Percentiles rank a stretch among this genome's conserved stretches.
Conservation (phyloP, 1,140 invertebrate species). For the Calephelis virginiensis region DNA sequence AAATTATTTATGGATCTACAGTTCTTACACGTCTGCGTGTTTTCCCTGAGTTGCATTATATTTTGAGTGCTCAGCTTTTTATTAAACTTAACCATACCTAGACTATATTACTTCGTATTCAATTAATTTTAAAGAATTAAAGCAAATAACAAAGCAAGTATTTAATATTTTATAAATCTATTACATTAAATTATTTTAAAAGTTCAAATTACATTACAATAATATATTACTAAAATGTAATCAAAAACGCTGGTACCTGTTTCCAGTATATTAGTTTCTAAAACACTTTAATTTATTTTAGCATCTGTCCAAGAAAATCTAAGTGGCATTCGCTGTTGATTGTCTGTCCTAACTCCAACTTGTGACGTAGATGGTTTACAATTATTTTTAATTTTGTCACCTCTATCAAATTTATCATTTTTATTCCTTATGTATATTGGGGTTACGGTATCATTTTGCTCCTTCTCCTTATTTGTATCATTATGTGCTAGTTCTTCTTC, state of each 20-base stretch:
- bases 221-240: neutral
- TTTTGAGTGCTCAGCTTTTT: too few relatives aligned
- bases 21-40: too few relatives aligned
- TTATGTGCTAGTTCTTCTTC: slow-evolving; percentile 49
- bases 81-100: too few relatives aligned
- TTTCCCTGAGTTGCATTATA: too few relatives aligned
- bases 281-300: slow-evolving; percentile 10
- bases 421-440: neutral
- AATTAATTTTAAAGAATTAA: too few relatives aligned
- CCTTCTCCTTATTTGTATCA: slow-evolving; percentile 27
- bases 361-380: slow-evolving; percentile 28
- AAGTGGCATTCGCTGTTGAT: slow-evolving; percentile 46
- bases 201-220: too few relatives aligned
- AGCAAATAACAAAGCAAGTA: too few relatives aligned
- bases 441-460: neutral
- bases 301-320: slow-evolving; percentile 66
- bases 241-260: neutral
- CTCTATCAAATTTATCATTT: slow-evolving; percentile 22
- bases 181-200: too few relatives aligned
- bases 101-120: too few relatives aligned
- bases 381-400: slow-evolving; percentile 39
- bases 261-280: neutral
- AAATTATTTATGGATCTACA: too few relatives aligned
- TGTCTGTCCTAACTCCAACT: slow-evolving; percentile 37
- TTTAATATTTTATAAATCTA: too few relatives aligned